A percentile compares a stretch with the other conserved stretches of the same genome.
These are phyloP conservation scores for Suillia variegata DNA, from an alignment of 2,888 invertebrate genomes.

Conservation along the genomic window DNA sequence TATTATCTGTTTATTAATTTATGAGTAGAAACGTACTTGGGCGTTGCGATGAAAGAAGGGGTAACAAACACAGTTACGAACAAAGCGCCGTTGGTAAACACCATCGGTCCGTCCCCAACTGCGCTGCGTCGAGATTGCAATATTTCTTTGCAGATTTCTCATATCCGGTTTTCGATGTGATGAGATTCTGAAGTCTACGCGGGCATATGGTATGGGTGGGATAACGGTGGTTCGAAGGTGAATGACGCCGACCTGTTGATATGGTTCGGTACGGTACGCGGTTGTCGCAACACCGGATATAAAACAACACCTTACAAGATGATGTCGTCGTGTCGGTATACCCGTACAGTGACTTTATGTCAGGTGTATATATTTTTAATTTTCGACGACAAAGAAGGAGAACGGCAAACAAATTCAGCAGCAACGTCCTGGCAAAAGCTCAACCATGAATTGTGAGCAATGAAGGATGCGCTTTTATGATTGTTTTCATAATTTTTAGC, in stretches of 20 bases:
- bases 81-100: neutral
- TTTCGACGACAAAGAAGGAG: conserved; percentile 27
- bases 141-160: conserved; percentile 39
- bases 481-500: neutral
- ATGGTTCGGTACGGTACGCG: conserved; percentile 18
- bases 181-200: neutral
- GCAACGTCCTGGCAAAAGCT: no score
- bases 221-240: conserved; percentile 5
- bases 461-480: neutral
- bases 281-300: conserved; percentile 9
- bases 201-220: conserved; percentile 15
- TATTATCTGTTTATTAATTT: conserved; percentile 45
- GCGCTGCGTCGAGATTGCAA: neutral
- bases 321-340: no score
- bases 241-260: no score
- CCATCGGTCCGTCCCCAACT: neutral
- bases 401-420: no score
- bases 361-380: no score
- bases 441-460: neutral
- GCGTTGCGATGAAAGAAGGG: no score
- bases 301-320: neutral
- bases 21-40: conserved; percentile 14
- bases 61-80: no score
- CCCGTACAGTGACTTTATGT: no score
- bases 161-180: conserved; percentile 49